Evolutionary conservation across 2,113 vertebrate genomes (phyloP).

Genomic region (cattle (Bos taurus)): ARS-UCD2.0 NC_037344.1:62810001-62810500

Average conservation of each 20-base stretch:
- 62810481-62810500: background rate
- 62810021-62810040: background rate
- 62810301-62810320: background rate
- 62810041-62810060: rapidly evolving
- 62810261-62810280: background rate
- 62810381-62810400: background rate
- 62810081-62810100: slow-evolving; percentile 96
- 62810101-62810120: slow-evolving; percentile 89
- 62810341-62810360: background rate
- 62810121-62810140: slow-evolving; percentile 91
- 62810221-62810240: slow-evolving; percentile 90
- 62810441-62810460: background rate
- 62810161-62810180: slow-evolving; percentile 96
- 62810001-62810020: background rate
- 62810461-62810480: background rate
- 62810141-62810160: slow-evolving; percentile 93
- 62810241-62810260: background rate
- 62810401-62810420: background rate
- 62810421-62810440: background rate
- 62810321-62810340: background rate
- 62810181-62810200: slow-evolving; percentile 97
- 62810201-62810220: slow-evolving; percentile 94
- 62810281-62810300: background rate
- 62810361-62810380: background rate
- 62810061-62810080: slow-evolving; percentile 73